Evolutionary conservation across 1,140 invertebrate species (phyloP).

Genomic region (Drosophila lacertosa): DNA sequence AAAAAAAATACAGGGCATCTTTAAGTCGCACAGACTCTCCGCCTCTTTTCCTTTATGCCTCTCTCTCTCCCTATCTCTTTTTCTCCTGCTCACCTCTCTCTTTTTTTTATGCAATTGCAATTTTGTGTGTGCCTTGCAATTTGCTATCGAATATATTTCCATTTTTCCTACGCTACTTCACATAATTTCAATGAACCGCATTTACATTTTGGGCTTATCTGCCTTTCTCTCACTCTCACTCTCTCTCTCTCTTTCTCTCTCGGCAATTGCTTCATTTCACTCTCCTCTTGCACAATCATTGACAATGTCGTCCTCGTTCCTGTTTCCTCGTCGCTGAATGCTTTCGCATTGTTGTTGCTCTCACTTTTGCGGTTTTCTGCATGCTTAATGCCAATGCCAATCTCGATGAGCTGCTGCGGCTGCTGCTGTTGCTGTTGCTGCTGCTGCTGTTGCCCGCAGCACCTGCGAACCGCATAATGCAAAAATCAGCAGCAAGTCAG

Average conservation of each 20-base stretch:
- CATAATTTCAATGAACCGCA: constrained; percentile 78
- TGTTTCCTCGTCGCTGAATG: constrained; percentile 10
- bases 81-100: background rate
- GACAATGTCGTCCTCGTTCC: constrained; percentile 46
- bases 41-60: no score
- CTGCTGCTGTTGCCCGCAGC: constrained; percentile 7
- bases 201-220: constrained; percentile 64
- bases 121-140: constrained; percentile 39
- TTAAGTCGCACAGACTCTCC: background rate
- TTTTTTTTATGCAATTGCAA: constrained; percentile 20
- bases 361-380: constrained; percentile 65
- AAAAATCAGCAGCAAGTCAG: constrained; percentile 73
- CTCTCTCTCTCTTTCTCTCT: constrained; percentile 4
- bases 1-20: background rate
- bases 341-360: constrained; percentile 51
- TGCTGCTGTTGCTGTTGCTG: constrained; percentile 12
- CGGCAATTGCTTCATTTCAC: constrained; percentile 8
- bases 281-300: constrained; percentile 30
- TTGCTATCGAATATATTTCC: constrained; percentile 40
- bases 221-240: background rate
- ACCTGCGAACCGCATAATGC: constrained; percentile 41
- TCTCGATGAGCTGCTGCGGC: constrained; percentile 40
- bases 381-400: constrained; percentile 72
- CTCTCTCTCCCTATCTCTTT: no score
- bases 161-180: constrained; percentile 51